phyloP scores from a whole-genome alignment of 2,113 vertebrate genomes.

The Opisthocomus hoazin region DNA sequence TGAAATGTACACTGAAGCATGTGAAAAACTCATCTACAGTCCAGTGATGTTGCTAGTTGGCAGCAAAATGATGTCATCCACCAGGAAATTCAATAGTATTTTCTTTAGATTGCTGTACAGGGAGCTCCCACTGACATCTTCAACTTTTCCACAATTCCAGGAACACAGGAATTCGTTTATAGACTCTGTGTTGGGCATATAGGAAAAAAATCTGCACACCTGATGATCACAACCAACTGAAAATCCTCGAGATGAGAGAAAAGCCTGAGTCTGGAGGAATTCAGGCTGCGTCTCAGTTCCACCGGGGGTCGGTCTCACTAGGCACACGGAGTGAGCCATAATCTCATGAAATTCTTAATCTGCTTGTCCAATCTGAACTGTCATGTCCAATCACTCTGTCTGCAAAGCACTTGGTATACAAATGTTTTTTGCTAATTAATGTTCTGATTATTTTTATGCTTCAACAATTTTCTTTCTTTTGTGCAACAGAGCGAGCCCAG shows the following conservation, averaged over 20 bases:
- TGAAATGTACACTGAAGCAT: background rate
- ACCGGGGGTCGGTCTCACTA: background rate
- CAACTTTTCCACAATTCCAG: background rate
- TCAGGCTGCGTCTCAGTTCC: background rate
- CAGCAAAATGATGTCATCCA: background rate
- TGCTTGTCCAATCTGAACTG: background rate
- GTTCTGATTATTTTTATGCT: slow-evolving; percentile 27
- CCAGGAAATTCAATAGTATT: background rate
- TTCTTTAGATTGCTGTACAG: background rate
- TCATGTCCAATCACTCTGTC: background rate
- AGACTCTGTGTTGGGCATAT: background rate
- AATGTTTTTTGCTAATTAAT: background rate
- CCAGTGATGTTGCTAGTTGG: background rate
- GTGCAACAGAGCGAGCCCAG: slow-evolving; percentile 80
- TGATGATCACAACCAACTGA: background rate
- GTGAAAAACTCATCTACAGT: background rate
- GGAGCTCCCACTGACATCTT: background rate
- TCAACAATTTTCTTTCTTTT: slow-evolving; percentile 6
- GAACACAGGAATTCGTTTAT: background rate
- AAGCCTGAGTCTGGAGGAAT: background rate
- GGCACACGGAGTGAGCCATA: background rate
- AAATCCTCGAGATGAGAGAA: background rate
- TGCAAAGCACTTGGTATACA: background rate
- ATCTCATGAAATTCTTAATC: slow-evolving; percentile 4
- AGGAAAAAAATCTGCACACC: background rate